Conservation (phyloP, 2,113 vertebrate genomes). For the Struthidea cinerea region DNA sequence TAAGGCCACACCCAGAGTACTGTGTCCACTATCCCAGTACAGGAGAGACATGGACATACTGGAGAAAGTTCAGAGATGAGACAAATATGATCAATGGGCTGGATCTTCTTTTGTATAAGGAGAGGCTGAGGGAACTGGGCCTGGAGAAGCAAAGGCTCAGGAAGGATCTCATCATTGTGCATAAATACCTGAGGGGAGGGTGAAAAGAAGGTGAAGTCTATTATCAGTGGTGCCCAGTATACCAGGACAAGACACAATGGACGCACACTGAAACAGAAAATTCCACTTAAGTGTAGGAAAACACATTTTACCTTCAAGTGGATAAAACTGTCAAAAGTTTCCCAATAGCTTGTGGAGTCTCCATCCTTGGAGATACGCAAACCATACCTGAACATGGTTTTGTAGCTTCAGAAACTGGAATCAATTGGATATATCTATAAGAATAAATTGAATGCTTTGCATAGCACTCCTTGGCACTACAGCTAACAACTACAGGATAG, state of each 20-base stretch:
- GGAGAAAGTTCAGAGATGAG: not conserved
- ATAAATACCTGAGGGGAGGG: not conserved
- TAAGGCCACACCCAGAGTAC: not conserved
- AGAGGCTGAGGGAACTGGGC: not conserved
- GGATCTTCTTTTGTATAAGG: not conserved
- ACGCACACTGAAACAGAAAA: not conserved
- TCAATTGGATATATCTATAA: not conserved
- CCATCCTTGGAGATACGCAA: not conserved
- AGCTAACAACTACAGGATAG: not conserved
- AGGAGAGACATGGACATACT: too few relatives aligned
- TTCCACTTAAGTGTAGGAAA: not conserved
- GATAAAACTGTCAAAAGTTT: not conserved
- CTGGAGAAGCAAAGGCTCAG: not conserved
- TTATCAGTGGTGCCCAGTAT: not conserved
- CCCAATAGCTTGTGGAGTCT: not conserved
- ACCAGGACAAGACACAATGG: not conserved
- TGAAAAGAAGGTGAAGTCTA: not conserved
- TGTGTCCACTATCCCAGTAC: not conserved
- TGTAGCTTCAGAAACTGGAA: not conserved
- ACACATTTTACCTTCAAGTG: not conserved
- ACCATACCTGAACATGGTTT: not conserved
- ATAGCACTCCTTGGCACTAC: not conserved
- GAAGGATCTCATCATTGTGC: accelerated
- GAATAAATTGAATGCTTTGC: not conserved
- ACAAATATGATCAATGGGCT: not conserved